Conservation (phyloP, 92 coral and sea anemone genomes). For the Meandrina meandrites region DNA sequence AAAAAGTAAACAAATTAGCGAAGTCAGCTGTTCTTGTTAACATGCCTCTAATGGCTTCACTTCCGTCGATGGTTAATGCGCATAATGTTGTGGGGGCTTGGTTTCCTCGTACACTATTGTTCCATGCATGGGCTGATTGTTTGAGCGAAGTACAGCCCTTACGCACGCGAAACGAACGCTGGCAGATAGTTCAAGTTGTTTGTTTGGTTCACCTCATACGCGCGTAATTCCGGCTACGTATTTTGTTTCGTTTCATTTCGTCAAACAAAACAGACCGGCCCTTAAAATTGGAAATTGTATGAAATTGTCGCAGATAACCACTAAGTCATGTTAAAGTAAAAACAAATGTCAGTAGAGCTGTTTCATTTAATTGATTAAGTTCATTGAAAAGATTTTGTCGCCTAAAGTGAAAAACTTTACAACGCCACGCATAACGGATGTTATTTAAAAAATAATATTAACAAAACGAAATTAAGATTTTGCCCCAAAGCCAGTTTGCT, state of each 20-base stretch:
- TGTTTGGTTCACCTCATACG: constrained; percentile 5
- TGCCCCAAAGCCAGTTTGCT: not conserved
- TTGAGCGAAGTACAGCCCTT: not conserved
- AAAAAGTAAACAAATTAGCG: constrained; percentile 12
- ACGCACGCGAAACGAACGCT: not conserved
- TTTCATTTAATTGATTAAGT: constrained; percentile 25
- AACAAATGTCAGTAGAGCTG: not conserved
- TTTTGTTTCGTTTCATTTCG: not conserved
- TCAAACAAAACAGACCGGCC: not conserved
- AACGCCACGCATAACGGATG: not conserved
- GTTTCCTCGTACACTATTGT: not conserved
- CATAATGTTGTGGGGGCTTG: not conserved
- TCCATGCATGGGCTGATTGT: not conserved
- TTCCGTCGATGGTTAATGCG: constrained; percentile 38
- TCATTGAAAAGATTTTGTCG: not conserved
- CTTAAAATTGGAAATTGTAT: not conserved
- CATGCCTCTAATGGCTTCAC: constrained; percentile 8
- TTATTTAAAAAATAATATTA: not conserved
- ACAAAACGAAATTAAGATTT: constrained; percentile 5
- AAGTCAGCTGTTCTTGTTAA: constrained; percentile 21
- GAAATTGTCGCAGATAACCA: not conserved
- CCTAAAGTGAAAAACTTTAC: constrained; percentile 2
- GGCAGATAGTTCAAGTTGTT: not conserved
- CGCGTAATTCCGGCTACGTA: not conserved
- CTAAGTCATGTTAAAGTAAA: not conserved